A percentile compares a stretch with the other conserved stretches of the same genome.
These are phyloP conservation scores for Spea multiplicata DNA, from an alignment of 2,113 vertebrate genomes.

Conservation along the genomic window DNA sequence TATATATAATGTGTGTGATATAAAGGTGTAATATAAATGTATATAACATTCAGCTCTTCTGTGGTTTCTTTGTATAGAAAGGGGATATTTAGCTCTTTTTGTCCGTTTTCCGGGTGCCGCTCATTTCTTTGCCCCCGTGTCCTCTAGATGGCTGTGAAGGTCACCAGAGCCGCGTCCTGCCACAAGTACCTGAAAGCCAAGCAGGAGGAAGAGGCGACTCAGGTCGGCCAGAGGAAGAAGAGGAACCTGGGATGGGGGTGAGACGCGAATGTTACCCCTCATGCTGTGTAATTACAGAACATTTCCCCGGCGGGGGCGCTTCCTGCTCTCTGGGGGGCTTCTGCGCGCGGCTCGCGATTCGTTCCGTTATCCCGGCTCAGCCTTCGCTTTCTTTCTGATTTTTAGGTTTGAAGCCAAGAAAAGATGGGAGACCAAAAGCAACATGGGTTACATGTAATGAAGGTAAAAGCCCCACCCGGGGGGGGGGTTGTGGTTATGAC, in stretches of 20 bases:
- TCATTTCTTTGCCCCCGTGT: slow-evolving; percentile 38
- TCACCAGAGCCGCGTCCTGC: slow-evolving; percentile 87
- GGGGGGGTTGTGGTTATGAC: too few species aligned
- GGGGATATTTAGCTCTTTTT: not conserved
- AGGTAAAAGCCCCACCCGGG: too few species aligned
- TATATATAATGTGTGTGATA: too few species aligned
- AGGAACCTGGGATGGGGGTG: slow-evolving; percentile 94
- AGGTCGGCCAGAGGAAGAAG: slow-evolving; percentile 82
- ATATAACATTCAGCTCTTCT: too few species aligned
- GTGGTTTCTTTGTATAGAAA: too few species aligned
- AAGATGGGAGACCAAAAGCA: slow-evolving; percentile 99
- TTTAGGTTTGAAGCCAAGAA: slow-evolving; percentile 98
- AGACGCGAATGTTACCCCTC: slow-evolving; percentile 43
- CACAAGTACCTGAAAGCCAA: slow-evolving; percentile 87
- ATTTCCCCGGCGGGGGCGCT: not conserved
- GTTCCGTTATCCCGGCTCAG: not conserved
- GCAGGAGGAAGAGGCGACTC: slow-evolving; percentile 82
- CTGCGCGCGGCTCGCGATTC: too few species aligned
- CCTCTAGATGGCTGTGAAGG: slow-evolving; percentile 82
- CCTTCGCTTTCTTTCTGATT: slow-evolving; percentile 42
- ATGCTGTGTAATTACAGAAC: not conserved
- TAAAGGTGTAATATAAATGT: too few species aligned
- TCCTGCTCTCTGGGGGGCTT: not conserved
- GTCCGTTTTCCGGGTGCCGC: not conserved
- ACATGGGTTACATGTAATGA: slow-evolving; percentile 96